Base-by-base conservation (phyloP, 2,113 vertebrate species). In the Burhinus oedicnemus region DNA sequence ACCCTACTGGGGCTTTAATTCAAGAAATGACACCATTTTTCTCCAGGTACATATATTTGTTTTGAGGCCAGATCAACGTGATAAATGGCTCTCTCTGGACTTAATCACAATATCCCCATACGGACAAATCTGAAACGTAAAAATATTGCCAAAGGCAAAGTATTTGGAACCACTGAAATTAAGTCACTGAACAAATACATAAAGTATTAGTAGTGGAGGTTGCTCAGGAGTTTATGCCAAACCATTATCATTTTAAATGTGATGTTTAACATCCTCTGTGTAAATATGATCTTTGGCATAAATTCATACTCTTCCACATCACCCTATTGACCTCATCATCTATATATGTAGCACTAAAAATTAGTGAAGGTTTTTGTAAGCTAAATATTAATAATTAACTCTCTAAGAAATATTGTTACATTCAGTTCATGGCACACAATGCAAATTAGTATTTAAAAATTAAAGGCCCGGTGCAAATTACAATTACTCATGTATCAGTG, bases 91-190 rank as follows among this genome's bases (percentile, higher is more conserved):
- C 90, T 93, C 90, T 76, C 40, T 79, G 83, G 92, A 93, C 58
- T 88, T 89, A 92, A 1, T 70, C 70, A 76, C 15, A 89, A 62
- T 93, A 93, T 52, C 14, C 65, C 77, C 85, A 94, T 45, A 81
- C 29, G 86, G 52, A 58, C 79, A 79, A 86, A 94, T 90, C 66
- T 69, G 95, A 94, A 96, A 91, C 36, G 76, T 91, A 84, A 95
- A 96, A 91, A 81, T 90, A 95, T 45, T 88, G 77, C 90, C 96
- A 91, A 91, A 14, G 38, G 92, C 77, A 57, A 96, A 82, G 77
- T 42, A 87, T 76, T 95, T 93, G 93, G 90, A 95, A 95, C 36
- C 55, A 96, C 89, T 95, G 91, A 94, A 96, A 97, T 88, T 77
- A 72, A 91, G 44, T 93, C 82, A 89, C 90, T 89, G 77, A 95